Evolutionary conservation across 2,797 vertebrate genomes (phyloP).

Genomic region (Sternarchorhynchus goeldii): DNA sequence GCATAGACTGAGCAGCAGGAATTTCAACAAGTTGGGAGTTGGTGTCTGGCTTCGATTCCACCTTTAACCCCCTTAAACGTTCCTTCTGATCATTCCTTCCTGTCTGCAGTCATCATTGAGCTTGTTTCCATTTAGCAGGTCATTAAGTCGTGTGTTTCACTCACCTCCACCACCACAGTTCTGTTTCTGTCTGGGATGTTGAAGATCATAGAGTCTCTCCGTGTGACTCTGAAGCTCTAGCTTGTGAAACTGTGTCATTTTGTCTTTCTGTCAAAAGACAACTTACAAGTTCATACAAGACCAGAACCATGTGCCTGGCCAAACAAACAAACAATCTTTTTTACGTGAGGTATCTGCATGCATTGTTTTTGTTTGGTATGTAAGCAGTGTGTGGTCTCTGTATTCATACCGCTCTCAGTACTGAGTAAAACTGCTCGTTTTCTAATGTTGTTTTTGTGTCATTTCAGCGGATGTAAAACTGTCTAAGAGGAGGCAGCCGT

Average conservation of each 20-base stretch:
- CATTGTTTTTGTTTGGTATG: too few species aligned
- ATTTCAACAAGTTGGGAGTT: slow-evolving; percentile 23
- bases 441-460: slow-evolving; percentile 21
- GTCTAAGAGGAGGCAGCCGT: slow-evolving; percentile 91
- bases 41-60: slow-evolving; percentile 22
- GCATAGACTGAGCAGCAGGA: slow-evolving; percentile 61
- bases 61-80: slow-evolving; percentile 2
- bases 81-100: slow-evolving; percentile 9
- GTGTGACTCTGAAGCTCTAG: neutral
- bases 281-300: neutral
- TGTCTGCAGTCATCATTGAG: neutral
- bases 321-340: too few species aligned
- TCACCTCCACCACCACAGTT: neutral
- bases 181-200: neutral
- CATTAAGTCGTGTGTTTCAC: neutral
- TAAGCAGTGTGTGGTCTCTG: too few species aligned
- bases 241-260: neutral
- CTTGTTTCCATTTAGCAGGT: slow-evolving; percentile 7
- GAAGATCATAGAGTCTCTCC: neutral
- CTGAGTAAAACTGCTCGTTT: slow-evolving; percentile 11
- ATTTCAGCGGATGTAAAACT: slow-evolving; percentile 83
- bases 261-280: slow-evolving; percentile 1
- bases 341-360: too few species aligned
- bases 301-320: too few species aligned
- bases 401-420: neutral